Evolutionary conservation across 2,113 vertebrate species (phyloP).

Genomic region (Zosterops lateralis): DNA sequence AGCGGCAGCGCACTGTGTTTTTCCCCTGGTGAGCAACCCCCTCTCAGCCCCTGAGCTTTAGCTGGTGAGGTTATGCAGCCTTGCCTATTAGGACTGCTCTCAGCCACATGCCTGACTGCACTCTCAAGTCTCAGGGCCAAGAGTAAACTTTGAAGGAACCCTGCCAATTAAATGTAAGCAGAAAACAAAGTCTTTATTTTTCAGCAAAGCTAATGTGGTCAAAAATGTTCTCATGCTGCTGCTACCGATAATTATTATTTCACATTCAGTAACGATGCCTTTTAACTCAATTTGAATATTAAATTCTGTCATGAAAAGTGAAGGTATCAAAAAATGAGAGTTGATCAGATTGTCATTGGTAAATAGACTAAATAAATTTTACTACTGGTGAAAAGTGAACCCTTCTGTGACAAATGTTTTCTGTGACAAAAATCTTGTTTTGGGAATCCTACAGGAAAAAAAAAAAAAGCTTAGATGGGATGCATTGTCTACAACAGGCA

Average conservation of each 20-base stretch:
- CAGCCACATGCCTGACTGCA: constrained; percentile 60
- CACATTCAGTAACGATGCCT: not conserved
- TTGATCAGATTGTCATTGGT: not conserved
- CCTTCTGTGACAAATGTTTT: not conserved
- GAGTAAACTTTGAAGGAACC: constrained; percentile 62
- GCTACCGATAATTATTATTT: not conserved
- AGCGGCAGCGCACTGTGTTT: constrained; percentile 15
- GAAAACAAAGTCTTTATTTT: constrained; percentile 40
- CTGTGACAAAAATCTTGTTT: not conserved
- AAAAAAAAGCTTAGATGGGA: not conserved
- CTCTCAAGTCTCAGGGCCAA: constrained; percentile 49
- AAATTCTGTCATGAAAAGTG: not conserved
- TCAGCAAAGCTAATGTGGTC: not conserved
- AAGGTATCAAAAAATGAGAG: not conserved
- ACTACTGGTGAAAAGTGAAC: not conserved
- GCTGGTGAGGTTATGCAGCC: constrained; percentile 44
- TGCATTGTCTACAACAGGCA: not conserved
- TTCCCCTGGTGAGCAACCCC: constrained; percentile 37
- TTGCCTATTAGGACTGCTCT: constrained; percentile 48
- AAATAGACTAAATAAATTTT: not conserved
- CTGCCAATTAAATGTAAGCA: constrained; percentile 39
- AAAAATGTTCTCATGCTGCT: not conserved
- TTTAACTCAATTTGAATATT: not conserved
- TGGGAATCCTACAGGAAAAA: not conserved
- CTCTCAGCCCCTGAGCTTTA: constrained; percentile 41